Evolutionary conservation across 1,140 invertebrate genomes (phyloP).

Genomic region (Drosophila tani): DNA sequence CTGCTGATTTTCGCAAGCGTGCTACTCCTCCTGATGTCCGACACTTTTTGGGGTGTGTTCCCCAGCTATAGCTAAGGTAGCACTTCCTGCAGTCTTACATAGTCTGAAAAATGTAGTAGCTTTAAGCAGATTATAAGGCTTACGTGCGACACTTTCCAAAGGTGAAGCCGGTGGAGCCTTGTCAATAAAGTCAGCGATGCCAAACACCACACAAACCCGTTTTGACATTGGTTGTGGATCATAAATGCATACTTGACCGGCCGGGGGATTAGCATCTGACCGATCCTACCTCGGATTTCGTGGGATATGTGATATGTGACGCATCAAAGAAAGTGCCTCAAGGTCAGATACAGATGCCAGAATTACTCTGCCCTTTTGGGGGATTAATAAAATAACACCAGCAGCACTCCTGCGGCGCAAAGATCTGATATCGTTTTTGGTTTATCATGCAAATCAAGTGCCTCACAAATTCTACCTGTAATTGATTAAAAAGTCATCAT

Average conservation of each 20-base stretch:
- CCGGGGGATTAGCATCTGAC: conserved; percentile 19
- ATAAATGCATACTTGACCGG: conserved; percentile 13
- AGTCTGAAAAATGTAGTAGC: conserved; percentile 40
- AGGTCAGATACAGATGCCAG: conserved; percentile 30
- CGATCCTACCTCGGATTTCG: conserved; percentile 7
- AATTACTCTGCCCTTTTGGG: not conserved
- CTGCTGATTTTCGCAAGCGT: conserved; percentile 12
- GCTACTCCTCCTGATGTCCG: conserved; percentile 11
- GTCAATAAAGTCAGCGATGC: conserved; percentile 44
- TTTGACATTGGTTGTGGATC: conserved; percentile 44
- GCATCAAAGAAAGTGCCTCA: conserved; percentile 31
- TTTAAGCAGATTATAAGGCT: conserved; percentile 54
- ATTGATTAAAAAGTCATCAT: conserved; percentile 73
- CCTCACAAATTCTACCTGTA: conserved; percentile 58
- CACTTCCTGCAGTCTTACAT: conserved; percentile 19
- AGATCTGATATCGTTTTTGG: conserved; percentile 29
- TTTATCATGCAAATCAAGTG: conserved; percentile 37
- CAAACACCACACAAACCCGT: conserved; percentile 34
- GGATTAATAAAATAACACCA: conserved; percentile 41
- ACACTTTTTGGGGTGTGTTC: conserved; percentile 43
- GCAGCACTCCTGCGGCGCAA: conserved; percentile 40
- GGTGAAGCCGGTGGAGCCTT: conserved; percentile 41
- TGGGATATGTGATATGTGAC: conserved; percentile 7
- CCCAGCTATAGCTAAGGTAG: not conserved
- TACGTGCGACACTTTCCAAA: conserved; percentile 37